phyloP scores from a whole-genome alignment of 1,140 invertebrate genomes.

The Diorhabda sublineata region DNA sequence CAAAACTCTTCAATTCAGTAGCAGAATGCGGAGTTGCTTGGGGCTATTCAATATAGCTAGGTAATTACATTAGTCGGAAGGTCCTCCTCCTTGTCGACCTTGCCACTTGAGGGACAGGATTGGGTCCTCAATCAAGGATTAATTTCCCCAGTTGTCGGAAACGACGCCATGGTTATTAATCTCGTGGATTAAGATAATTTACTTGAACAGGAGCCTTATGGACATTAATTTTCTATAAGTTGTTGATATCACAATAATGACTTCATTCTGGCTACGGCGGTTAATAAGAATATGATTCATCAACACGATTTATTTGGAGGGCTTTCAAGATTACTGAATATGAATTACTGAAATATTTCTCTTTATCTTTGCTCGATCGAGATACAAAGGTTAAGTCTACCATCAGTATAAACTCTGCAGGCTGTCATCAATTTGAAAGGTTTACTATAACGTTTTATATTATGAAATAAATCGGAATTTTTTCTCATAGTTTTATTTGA shows the following conservation, averaged over 20 bases:
- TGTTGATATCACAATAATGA: neutral
- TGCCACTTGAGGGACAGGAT: neutral
- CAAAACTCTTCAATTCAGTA: too few relatives aligned
- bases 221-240: neutral
- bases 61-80: neutral
- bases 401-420: too few relatives aligned
- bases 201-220: neutral
- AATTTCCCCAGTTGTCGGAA: conserved; percentile 1
- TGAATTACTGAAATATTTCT: too few relatives aligned
- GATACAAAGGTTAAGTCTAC: too few relatives aligned
- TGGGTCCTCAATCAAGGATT: neutral
- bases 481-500: too few relatives aligned
- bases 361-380: too few relatives aligned
- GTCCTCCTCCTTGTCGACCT: neutral
- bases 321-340: too few relatives aligned
- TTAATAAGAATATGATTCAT: too few relatives aligned
- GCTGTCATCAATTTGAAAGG: too few relatives aligned
- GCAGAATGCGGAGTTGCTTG: neutral
- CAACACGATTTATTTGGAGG: too few relatives aligned
- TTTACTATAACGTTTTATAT: too few relatives aligned
- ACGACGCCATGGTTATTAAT: neutral
- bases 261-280: neutral
- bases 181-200: neutral
- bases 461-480: too few relatives aligned
- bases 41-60: neutral